Evolutionary conservation across 2,113 vertebrate species (phyloP), one percentile per base, ranked within the genome.

Genomic region (Vulpes lagopus): DNA sequence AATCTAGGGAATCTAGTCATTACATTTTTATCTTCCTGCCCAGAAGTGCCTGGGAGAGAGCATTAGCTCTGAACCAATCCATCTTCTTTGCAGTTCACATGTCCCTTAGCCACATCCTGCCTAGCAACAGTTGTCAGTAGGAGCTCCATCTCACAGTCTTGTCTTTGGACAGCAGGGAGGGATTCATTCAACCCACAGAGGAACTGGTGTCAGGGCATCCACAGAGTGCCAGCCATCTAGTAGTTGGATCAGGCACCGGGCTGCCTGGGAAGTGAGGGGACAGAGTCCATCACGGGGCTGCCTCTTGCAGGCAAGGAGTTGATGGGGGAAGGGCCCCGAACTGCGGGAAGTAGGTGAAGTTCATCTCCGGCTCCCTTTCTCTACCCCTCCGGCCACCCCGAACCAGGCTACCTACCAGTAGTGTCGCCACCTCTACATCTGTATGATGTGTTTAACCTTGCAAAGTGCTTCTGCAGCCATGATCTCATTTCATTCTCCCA

Each of bases 401-500:
- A 80, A 96, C 83, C 94, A 89, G 83, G 95, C 86, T 95, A 89
- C 62, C 57, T 95, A 89, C 62, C 57, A 20, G 23, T 90, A 93
- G 94, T 64, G 87, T 83, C 0, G 1, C 80, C 74, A 92, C 90
- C 27, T 95, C 73, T 95, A 67, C 79, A 92, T 88, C 80, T 55
- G 9, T n/a, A 71, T 95, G 89, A 89, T 80, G 73, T 3, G 7
- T 79, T 95, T 98, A 90, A 96, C 92, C 95, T 98, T 96, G 69
- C 95, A 71, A 89, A 96, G 87, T 96, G 74, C 59, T 80, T 79
- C 86, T 90, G 67, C 64, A 94, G 55, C 86, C 80, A 90, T 96
- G 96, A 97, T 96, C 96, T 97, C 95, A 95, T 97, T 96, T 92
- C 84, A 51, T 95, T 97, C 83, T 95, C 35, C 73, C 94, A 97